These are phyloP conservation scores for Montipora capitata DNA, from an alignment of 92 coral and sea anemone genomes.

Conservation along the genomic window DNA sequence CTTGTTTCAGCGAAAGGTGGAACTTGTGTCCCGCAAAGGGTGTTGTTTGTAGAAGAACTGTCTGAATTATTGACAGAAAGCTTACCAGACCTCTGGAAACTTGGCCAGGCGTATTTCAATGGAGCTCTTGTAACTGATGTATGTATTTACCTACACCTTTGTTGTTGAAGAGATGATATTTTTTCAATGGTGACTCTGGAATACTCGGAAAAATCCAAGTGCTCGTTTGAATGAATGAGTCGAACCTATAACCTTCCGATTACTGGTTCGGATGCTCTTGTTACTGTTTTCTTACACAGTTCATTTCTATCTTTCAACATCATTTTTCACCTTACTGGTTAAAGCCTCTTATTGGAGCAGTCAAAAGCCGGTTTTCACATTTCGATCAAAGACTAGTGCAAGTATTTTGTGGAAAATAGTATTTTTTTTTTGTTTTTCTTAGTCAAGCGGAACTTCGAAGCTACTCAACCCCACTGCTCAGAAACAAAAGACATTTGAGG, in stretches of 20 bases:
- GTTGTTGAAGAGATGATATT: too few species aligned
- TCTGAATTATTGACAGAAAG: conserved; percentile 96
- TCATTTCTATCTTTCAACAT: too few species aligned
- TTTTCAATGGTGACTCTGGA: too few species aligned
- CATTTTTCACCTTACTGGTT: not conserved
- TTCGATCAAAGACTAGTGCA: not conserved
- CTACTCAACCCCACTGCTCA: conserved; percentile 49
- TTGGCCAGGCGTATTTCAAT: conserved; percentile 94
- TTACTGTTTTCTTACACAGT: too few species aligned
- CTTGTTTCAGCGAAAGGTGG: conserved; percentile 59
- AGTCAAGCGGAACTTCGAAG: conserved; percentile 51
- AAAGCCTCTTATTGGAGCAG: not conserved
- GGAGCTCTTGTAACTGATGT: conserved; percentile 89
- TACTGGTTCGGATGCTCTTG: too few species aligned
- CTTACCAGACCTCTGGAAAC: conserved; percentile 97
- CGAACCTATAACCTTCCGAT: too few species aligned
- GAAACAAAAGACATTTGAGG: conserved; percentile 49
- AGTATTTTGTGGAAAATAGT: not conserved
- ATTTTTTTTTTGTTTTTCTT: not conserved
- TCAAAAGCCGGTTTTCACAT: not conserved
- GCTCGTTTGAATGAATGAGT: too few species aligned
- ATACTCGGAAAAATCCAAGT: too few species aligned
- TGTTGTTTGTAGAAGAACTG: conserved; percentile 94
- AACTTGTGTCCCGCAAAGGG: conserved; percentile 88
- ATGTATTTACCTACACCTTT: not conserved